A percentile compares a stretch with the other conserved stretches of the same genome.
phyloP scores from a whole-genome alignment of 2,113 vertebrate species.

The Anser cygnoides region DNA sequence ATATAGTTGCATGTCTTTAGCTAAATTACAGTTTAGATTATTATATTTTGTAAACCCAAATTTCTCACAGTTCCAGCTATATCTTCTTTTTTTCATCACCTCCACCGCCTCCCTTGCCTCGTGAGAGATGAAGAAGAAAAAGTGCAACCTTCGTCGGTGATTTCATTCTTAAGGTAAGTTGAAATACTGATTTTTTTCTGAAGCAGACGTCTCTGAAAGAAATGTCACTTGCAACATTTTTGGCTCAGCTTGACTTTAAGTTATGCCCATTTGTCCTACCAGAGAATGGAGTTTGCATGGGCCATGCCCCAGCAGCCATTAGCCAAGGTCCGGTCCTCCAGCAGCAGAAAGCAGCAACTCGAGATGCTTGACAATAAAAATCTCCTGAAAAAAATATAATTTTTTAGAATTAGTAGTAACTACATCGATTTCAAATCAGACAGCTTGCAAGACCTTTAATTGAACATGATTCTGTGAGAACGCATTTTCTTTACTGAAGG shows the following conservation, averaged over 20 bases:
- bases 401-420: background rate
- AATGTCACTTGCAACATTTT: background rate
- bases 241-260: background rate
- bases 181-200: background rate
- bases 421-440: constrained; percentile 2
- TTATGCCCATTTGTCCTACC: accelerated
- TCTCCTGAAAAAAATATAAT: background rate
- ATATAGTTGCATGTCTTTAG: background rate
- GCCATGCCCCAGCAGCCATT: background rate
- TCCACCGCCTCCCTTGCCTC: background rate
- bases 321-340: accelerated
- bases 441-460: constrained; percentile 10
- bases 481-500: background rate
- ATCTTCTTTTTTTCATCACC: background rate
- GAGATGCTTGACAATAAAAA: background rate
- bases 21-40: background rate
- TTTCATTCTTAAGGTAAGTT: background rate
- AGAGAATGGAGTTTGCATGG: background rate
- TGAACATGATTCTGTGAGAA: constrained; percentile 7
- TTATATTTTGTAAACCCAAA: background rate
- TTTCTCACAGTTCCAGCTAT: background rate
- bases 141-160: background rate
- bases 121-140: background rate
- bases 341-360: background rate
- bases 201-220: background rate